Base-by-base conservation (phyloP, 53 echinoderm and acorn worm species). In the Arbacia lixula region DNA sequence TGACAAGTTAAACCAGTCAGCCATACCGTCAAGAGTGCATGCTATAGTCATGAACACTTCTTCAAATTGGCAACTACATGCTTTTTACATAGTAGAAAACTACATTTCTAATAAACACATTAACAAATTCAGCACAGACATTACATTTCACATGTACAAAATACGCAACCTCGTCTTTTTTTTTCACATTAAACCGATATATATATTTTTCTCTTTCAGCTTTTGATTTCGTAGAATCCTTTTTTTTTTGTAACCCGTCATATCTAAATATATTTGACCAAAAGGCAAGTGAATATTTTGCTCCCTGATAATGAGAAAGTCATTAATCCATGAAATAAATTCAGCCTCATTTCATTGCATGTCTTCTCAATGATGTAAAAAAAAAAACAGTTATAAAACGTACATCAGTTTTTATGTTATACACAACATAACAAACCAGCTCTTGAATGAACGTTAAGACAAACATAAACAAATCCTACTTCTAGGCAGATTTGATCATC, bases 281-380 rank as follows among this genome's bases (percentile, higher is more conserved):
- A 69, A 69, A 69, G 69, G 69, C 69, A 69, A 69, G 69, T 69
- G n/a, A n/a, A n/a, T n/a, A n/a, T 69, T 57, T 26, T 27, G 43
- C 6, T 42, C 69, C 69, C 43, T 42, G 43, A 28, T 4, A 42
- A 27, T 24, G 43, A 42, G 39, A 2, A 20, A 0, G 39, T 64
- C 6, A 17, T 2, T 11, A 29, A 32, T 69, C 28, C 8, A 42
- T n/a, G n/a, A n/a, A n/a, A n/a, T 12, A 26, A 41, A 26, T 42
- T 69, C 69, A 69, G 69, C 69, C 69, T 26, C 42, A 25, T 43
- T 69, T 69, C 42, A 17, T 69, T 43, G 69, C 40, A 42, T 10
- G 6, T 57, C n/a, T n/a, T n/a, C n/a, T n/a, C n/a, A n/a, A n/a
- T n/a, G n/a, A n/a, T n/a, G n/a, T n/a, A n/a, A n/a, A n/a, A n/a